These are phyloP conservation scores for Phasia obesa DNA, from an alignment of 2,888 invertebrate species.

Conservation along the genomic window DNA sequence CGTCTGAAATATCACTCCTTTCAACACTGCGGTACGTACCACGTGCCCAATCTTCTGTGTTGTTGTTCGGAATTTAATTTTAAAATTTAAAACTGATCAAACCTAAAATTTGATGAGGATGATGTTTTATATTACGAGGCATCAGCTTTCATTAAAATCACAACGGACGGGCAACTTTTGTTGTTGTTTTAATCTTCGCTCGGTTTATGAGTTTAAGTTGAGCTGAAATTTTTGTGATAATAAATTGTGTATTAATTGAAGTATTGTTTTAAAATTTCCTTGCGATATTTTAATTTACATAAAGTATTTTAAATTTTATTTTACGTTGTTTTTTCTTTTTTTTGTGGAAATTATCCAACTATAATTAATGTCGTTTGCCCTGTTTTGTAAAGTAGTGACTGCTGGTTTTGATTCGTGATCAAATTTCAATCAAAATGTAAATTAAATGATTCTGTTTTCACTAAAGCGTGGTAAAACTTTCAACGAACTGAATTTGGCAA, in stretches of 20 bases:
- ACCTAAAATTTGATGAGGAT: not conserved
- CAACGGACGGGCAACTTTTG: too few relatives aligned
- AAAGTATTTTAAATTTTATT: not conserved
- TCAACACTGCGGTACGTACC: not conserved
- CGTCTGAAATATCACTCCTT: slow-evolving; percentile 14
- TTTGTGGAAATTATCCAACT: not conserved
- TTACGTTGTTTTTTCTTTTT: not conserved
- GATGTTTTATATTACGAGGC: not conserved
- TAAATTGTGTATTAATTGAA: too few relatives aligned
- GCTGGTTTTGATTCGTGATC: slow-evolving; percentile 16
- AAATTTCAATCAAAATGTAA: slow-evolving; percentile 34
- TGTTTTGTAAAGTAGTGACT: too few relatives aligned
- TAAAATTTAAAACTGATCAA: not conserved
- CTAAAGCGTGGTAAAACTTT: not conserved
- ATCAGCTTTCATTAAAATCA: not conserved
- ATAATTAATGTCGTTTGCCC: too few relatives aligned
- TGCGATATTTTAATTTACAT: not conserved
- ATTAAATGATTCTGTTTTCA: not conserved
- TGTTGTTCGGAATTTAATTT: not conserved
- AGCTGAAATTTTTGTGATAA: too few relatives aligned
- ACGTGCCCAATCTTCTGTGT: not conserved
- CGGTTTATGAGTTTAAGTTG: too few relatives aligned
- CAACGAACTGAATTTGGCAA: not conserved
- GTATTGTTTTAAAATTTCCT: too few relatives aligned
- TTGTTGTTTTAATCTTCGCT: too few relatives aligned